A percentile compares a stretch with the other conserved stretches of the same genome.
phyloP scores from a whole-genome alignment of 2,888 invertebrate genomes.

The Diplazon laetatorius region DNA sequence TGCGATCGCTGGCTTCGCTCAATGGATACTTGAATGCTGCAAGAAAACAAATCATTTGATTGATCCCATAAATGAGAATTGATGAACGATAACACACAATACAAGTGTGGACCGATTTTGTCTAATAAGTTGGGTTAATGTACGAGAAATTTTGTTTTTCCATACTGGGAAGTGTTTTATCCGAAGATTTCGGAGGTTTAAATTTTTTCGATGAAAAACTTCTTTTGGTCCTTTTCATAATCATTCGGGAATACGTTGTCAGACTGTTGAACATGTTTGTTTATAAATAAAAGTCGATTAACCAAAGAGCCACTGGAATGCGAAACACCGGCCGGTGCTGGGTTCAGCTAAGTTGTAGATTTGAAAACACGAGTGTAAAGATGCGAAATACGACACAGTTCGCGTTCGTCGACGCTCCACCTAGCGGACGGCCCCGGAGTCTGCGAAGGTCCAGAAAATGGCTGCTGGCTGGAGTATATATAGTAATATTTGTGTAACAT shows the following conservation, averaged over 20 bases:
- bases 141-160: background rate
- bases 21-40: constrained; percentile 86
- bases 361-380: no score
- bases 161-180: constrained; percentile 68
- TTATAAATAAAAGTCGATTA: background rate
- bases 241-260: constrained; percentile 56
- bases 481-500: no score
- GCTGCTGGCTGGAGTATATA: no score
- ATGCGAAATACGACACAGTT: no score
- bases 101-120: background rate
- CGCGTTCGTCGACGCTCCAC: no score
- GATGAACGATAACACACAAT: background rate
- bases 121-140: background rate
- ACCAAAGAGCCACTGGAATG: no score
- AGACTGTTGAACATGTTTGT: constrained; percentile 47
- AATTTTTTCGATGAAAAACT: constrained; percentile 48
- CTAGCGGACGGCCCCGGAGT: no score
- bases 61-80: no score
- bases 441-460: no score
- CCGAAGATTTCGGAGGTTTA: constrained; percentile 55
- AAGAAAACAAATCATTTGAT: no score
- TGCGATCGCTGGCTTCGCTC: constrained; percentile 84
- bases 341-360: no score
- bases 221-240: constrained; percentile 52
- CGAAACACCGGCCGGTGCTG: no score